Evolutionary conservation across 2,797 vertebrate species (phyloP), one percentile per base, ranked within the genome.

Genomic region (Ispidina lecontei): DNA sequence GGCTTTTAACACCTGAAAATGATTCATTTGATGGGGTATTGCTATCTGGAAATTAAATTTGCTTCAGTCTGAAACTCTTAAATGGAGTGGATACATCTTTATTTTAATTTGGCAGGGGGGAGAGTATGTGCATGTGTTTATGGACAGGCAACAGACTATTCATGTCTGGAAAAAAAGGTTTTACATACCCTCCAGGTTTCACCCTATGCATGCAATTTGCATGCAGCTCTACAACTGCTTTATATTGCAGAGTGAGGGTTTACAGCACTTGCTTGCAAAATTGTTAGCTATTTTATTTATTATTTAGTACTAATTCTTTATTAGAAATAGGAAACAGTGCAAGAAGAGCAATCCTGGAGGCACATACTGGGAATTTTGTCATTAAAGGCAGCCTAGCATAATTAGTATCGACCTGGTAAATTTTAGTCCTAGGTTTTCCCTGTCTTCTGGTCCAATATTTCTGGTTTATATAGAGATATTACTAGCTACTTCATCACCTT

Each of bases 361-460:
- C 70, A 37, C 31, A 29, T 12, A 29, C 23, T 2, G 4, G 44
- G 55, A 95, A 14, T 29, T 20, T 21, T 87, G 75, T 67, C 76
- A 75, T 91, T 69, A 88, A 13, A 56, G 44, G 35, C 41, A 90
- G 73, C 13, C 59, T 81, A 84, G 76, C 33, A 56, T 63, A 82
- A 70, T 51, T 67, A 84, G 63, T 55, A 82, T 88, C 0, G 25
- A 88, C 81, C 74, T 26, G 20, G 31, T 47, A 63, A 92, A 90
- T 90, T 81, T 80, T 78, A 90, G 84, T 91, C 85, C 60, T 37
- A 29, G 43, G 8, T 84, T 88, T 92, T 87, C 19, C 20, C 69
- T 67, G 51, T 88, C 39, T 81, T 39, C 22, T 69, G 29, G 16
- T 90, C 84, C 88, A 86, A 94, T 25, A 17, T 69, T 78, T 78